phyloP scores from a whole-genome alignment of 2,113 vertebrate species.

The Callionymus lyra region DNA sequence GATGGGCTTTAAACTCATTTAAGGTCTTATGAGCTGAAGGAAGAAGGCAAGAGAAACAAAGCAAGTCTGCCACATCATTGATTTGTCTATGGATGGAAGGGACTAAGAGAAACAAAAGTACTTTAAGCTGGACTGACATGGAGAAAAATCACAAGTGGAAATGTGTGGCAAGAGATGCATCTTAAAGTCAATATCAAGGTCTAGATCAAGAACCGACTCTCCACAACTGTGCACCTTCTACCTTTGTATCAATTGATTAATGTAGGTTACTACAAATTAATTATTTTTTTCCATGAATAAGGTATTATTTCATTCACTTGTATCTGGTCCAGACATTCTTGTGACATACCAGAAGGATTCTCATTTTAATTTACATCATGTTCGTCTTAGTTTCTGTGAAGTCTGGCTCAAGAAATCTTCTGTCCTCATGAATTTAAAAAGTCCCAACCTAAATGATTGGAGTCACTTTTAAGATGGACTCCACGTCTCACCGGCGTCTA shows the following conservation, averaged over 20 bases:
- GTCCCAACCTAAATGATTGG: slow-evolving; percentile 14
- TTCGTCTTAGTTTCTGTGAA: background rate
- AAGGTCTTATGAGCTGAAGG: slow-evolving; percentile 18
- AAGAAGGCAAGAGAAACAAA: slow-evolving; percentile 28
- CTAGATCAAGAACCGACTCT: too few relatives aligned
- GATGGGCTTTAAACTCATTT: slow-evolving; percentile 35
- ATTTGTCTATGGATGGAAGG: slow-evolving; percentile 39
- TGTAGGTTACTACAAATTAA: too few relatives aligned
- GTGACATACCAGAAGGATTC: too few relatives aligned
- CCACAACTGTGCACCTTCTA: too few relatives aligned
- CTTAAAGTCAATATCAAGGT: too few relatives aligned
- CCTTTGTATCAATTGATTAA: too few relatives aligned
- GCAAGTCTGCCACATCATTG: slow-evolving; percentile 57
- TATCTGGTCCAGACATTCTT: too few relatives aligned
- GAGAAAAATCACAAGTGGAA: too few relatives aligned
- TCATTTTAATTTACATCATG: too few relatives aligned
- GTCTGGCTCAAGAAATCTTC: slow-evolving; percentile 16
- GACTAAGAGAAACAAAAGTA: slow-evolving; percentile 26
- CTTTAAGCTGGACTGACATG: slow-evolving; percentile 13
- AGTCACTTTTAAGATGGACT: slow-evolving; percentile 27
- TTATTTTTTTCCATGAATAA: too few relatives aligned
- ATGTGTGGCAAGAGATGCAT: too few relatives aligned
- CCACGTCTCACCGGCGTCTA: background rate
- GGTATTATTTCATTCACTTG: too few relatives aligned
- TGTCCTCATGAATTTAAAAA: slow-evolving; percentile 15